Conservation (phyloP, 1,140 invertebrate genomes). For the Lysiphlebus fabarum region DNA sequence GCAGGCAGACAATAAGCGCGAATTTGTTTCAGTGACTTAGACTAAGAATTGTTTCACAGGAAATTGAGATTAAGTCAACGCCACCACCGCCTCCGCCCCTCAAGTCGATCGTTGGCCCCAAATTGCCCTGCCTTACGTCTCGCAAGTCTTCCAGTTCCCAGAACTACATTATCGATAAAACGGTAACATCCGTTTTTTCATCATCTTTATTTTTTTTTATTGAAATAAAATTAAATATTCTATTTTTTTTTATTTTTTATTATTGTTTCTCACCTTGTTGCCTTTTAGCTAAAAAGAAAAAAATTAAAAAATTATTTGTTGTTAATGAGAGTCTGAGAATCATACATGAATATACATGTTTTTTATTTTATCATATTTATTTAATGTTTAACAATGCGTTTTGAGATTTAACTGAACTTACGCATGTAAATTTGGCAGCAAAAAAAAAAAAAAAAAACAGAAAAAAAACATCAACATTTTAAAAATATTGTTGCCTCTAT, state of each 20-base stretch:
- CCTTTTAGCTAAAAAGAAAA: background rate
- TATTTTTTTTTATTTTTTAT: slow-evolving; percentile 14
- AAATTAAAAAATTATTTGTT: background rate
- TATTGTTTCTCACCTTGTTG: background rate
- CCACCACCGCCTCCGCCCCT: slow-evolving; percentile 47
- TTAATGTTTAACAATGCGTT: background rate
- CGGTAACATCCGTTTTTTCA: slow-evolving; percentile 50
- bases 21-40: slow-evolving; percentile 6
- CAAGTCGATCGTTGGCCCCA: slow-evolving; percentile 50
- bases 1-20: slow-evolving; percentile 28
- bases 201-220: slow-evolving; percentile 34
- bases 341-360: too few species aligned
- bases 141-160: slow-evolving; percentile 50
- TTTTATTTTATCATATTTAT: too few species aligned
- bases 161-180: slow-evolving; percentile 58
- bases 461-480: background rate
- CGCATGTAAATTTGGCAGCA: slow-evolving; percentile 1
- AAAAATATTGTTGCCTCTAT: background rate
- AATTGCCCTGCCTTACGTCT: slow-evolving; percentile 49
- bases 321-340: background rate
- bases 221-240: slow-evolving; percentile 23
- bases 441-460: slow-evolving; percentile 5
- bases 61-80: slow-evolving; percentile 49
- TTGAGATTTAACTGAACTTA: slow-evolving; percentile 6
- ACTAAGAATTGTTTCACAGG: slow-evolving; percentile 42